These are phyloP conservation scores for Babylonia areolata DNA, from an alignment of 1,140 invertebrate species.

Conservation along the genomic window DNA sequence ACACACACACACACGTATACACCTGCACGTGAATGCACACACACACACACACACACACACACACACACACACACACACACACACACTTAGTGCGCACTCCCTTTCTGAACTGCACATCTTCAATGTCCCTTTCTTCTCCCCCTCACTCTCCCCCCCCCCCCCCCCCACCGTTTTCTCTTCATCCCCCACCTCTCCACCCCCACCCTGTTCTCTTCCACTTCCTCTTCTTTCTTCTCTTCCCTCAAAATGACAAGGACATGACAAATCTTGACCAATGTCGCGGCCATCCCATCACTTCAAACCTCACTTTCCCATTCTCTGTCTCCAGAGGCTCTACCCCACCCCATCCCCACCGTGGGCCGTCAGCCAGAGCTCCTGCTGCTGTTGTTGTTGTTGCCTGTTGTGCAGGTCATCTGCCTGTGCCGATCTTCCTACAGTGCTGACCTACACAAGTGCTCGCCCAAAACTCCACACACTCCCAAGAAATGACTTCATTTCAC, in stretches of 20 bases:
- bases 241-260: too few relatives aligned
- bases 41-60: neutral
- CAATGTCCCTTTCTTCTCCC: too few relatives aligned
- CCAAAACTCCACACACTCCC: neutral
- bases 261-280: too few relatives aligned
- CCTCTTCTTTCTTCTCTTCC: neutral
- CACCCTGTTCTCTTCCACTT: neutral
- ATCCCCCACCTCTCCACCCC: neutral
- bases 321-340: neutral
- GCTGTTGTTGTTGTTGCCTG: neutral
- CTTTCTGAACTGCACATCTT: too few relatives aligned
- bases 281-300: neutral
- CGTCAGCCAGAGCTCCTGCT: neutral
- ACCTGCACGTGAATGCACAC: neutral
- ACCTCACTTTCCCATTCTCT: neutral
- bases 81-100: neutral
- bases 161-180: neutral
- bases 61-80: constrained; percentile 21
- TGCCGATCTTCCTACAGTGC: neutral
- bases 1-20: constrained; percentile 5
- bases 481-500: constrained; percentile 21
- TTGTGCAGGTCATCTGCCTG: neutral
- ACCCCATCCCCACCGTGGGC: neutral
- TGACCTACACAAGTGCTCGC: neutral
- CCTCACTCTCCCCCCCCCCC: too few relatives aligned